phyloP scores from a whole-genome alignment of 2,888 invertebrate genomes.

The Polylopha cassiicola region DNA sequence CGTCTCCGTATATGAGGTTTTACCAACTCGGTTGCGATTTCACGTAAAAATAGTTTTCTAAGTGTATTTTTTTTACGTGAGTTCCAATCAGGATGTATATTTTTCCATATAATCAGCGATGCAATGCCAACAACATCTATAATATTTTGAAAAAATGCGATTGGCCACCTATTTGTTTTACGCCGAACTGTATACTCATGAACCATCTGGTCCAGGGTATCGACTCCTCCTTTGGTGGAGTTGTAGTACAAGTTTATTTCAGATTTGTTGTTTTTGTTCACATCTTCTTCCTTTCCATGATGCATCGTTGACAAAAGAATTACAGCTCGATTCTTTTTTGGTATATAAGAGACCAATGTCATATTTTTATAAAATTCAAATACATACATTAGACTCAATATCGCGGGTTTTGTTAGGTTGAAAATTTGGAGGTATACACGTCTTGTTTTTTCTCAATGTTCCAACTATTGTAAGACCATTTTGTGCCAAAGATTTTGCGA shows the following conservation, averaged over 20 bases:
- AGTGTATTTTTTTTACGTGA: slow-evolving; percentile 2
- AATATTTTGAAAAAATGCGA: slow-evolving; percentile 8
- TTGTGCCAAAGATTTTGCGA: no score
- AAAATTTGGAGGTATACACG: no score
- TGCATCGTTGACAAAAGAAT: neutral
- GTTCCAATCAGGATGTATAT: slow-evolving; percentile 3
- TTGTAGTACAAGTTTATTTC: neutral
- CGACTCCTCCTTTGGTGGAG: slow-evolving; percentile 7
- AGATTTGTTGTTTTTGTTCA: no score
- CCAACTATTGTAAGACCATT: no score
- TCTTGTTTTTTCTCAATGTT: no score
- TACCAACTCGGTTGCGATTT: slow-evolving; percentile 2
- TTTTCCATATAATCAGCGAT: slow-evolving; percentile 7
- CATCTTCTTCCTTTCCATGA: slow-evolving; percentile 4
- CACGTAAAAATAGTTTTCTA: slow-evolving; percentile 2
- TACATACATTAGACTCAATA: no score
- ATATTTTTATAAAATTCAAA: no score
- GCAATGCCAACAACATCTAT: slow-evolving; percentile 4
- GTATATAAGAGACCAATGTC: no score
- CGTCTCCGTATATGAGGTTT: no score
- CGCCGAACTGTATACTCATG: slow-evolving; percentile 7
- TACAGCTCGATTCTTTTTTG: no score
- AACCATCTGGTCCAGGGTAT: no score
- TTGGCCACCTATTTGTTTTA: slow-evolving; percentile 8
- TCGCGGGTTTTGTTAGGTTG: no score